Evolutionary conservation across 2,797 vertebrate species (phyloP), one percentile per base, ranked within the genome.

Genomic region (Rhinella marina): DNA sequence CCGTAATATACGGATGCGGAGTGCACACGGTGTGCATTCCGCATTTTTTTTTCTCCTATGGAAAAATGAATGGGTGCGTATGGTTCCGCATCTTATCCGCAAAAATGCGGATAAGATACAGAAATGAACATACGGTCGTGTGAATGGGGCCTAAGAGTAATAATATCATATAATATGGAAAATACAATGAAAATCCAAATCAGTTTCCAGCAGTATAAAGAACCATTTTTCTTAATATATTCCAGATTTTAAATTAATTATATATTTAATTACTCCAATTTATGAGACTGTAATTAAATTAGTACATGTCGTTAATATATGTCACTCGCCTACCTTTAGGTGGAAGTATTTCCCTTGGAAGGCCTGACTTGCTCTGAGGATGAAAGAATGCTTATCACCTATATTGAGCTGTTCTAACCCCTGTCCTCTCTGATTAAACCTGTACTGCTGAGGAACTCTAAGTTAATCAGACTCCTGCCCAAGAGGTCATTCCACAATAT

Each of bases 401-500:
- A 94, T 97, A 98, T 97, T 96, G 97, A 98, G 97, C 96, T 97
- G 95, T 97, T 96, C 94, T 97, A 97, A 97, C 96, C 96, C 96
- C 96, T 97, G 97, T 97, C 97, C 94, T 91, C 94, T 97, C 94
- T 96, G 95, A 97, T 98, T 97, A 97, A 95, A 93, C 92, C 89
- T 91, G 92, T 61, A 92, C 94, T 93, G 94, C 93, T 89, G 91
- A 94, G 96, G 95, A 95, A 96, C 95, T 96, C 94, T 95, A 93
- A 93, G 94, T 95, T 96, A 97, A 97, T 97, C 96, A 96, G 91
- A 93, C 91, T 92, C 91, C 93, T 93, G 94, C 92, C 93, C 85
- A 76, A 92, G 90, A 86, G 90, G 93, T 93, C 94, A 94, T 93
- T 94, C 93, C 94, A 93, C 92, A 95, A 94, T 94, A 93, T 94